phyloP scores from a whole-genome alignment of 2,797 vertebrate species.

The Oreortyx pictus region DNA sequence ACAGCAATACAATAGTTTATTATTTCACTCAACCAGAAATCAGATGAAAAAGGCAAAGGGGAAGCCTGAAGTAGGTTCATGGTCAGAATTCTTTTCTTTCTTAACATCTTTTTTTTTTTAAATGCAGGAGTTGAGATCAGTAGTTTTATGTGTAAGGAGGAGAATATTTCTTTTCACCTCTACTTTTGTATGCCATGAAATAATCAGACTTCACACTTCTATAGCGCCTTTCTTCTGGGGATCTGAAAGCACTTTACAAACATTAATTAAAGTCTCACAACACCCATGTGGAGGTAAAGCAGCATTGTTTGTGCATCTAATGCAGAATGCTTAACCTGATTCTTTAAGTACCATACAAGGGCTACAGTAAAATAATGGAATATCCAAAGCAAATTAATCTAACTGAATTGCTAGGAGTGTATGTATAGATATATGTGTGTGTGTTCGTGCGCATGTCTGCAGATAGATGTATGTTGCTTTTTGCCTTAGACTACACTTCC shows the following conservation, averaged over 20 bases:
- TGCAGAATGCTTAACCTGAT: constrained; percentile 54
- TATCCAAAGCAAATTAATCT: constrained; percentile 1
- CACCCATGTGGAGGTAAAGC: constrained; percentile 43
- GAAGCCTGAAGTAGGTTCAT: constrained; percentile 71
- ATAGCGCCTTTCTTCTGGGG: constrained; percentile 64
- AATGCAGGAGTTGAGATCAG: constrained; percentile 69
- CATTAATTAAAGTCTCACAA: constrained; percentile 70
- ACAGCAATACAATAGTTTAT: constrained; percentile 82
- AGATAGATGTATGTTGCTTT: background rate
- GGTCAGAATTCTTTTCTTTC: constrained; percentile 71
- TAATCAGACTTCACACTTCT: constrained; percentile 63
- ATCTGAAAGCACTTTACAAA: constrained; percentile 71
- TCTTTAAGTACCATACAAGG: constrained; percentile 30
- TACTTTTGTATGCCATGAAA: constrained; percentile 62
- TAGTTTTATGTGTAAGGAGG: constrained; percentile 47
- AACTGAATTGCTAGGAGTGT: background rate
- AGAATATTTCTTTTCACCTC: constrained; percentile 67
- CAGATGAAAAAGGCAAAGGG: constrained; percentile 71
- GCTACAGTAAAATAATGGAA: constrained; percentile 36
- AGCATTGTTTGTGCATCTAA: constrained; percentile 50
- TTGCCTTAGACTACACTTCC: background rate
- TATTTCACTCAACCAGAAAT: constrained; percentile 82
- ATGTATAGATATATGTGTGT: background rate
- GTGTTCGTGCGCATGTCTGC: background rate
- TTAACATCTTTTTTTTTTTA: constrained; percentile 55